Conservation (phyloP, 1,140 invertebrate genomes). For the Globodera rostochiensis region DNA sequence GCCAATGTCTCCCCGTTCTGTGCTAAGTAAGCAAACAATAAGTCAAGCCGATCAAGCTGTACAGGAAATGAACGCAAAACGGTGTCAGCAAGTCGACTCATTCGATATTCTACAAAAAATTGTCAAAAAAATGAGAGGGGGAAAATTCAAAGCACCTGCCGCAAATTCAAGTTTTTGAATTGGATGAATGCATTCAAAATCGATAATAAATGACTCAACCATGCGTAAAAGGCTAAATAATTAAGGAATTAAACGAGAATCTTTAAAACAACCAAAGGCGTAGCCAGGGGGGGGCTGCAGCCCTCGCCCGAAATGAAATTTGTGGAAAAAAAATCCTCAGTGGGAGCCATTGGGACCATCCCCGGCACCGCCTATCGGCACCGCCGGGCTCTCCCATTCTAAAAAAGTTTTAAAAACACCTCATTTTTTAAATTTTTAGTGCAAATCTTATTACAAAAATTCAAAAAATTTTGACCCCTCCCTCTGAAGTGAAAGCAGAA, state of each 20-base stretch:
- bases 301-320: no score
- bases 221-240: slow-evolving; percentile 37
- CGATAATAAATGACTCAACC: slow-evolving; percentile 45
- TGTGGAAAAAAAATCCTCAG: no score
- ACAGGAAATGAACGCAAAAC: slow-evolving; percentile 25
- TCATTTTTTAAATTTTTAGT: no score
- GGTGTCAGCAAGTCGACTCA: slow-evolving; percentile 25
- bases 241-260: not conserved
- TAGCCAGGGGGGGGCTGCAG: no score
- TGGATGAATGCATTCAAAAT: slow-evolving; percentile 49
- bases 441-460: no score
- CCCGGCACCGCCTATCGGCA: no score
- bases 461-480: no score
- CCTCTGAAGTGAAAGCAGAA: no score
- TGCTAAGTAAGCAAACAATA: slow-evolving; percentile 23
- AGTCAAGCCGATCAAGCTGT: slow-evolving; percentile 15
- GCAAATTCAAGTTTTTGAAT: slow-evolving; percentile 53
- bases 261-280: not conserved
- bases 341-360: no score
- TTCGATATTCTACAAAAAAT: slow-evolving; percentile 27
- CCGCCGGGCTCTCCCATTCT: no score
- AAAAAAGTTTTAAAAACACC: no score
- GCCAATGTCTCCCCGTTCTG: slow-evolving; percentile 14
- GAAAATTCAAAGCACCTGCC: not conserved
- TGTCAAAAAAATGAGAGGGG: not conserved